Evolutionary conservation across 2,113 vertebrate species (phyloP).

Genomic region (Bos indicus): DNA sequence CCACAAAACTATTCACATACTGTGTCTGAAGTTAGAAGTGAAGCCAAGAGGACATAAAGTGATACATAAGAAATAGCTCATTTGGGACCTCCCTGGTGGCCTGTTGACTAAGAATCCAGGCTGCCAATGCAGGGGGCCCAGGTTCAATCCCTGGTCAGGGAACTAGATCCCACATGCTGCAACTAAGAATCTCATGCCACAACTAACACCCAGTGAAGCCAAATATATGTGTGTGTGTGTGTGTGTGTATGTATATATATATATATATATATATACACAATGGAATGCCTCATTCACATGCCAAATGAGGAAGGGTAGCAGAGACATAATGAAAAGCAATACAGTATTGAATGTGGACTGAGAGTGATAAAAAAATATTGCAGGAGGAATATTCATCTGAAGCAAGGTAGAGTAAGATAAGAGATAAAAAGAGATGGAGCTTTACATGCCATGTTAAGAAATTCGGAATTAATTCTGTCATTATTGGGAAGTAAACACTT

Average conservation of each 20-base stretch:
- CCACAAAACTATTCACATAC: not conserved
- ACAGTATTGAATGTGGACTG: not conserved
- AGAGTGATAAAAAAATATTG: not conserved
- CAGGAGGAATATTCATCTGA: not conserved
- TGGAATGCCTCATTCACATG: not conserved
- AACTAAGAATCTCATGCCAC: not conserved
- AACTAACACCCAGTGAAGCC: not conserved
- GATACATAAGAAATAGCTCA: not conserved
- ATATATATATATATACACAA: not conserved
- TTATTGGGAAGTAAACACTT: not conserved
- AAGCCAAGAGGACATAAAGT: not conserved
- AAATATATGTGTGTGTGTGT: not conserved
- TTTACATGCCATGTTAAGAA: not conserved
- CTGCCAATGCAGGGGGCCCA: not conserved
- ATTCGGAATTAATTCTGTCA: not conserved
- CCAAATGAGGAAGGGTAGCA: not conserved
- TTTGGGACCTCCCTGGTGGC: not conserved
- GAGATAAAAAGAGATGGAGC: not conserved
- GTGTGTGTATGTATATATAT: not conserved
- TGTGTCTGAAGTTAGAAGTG: not conserved
- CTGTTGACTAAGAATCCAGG: not conserved
- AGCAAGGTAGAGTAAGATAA: not conserved
- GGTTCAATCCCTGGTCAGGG: not conserved
- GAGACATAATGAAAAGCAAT: not conserved
- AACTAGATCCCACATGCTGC: not conserved